A percentile compares a stretch with the other conserved stretches of the same genome.
phyloP scores from a whole-genome alignment of 1,140 invertebrate genomes.

The Branchinecta lynchi region DNA sequence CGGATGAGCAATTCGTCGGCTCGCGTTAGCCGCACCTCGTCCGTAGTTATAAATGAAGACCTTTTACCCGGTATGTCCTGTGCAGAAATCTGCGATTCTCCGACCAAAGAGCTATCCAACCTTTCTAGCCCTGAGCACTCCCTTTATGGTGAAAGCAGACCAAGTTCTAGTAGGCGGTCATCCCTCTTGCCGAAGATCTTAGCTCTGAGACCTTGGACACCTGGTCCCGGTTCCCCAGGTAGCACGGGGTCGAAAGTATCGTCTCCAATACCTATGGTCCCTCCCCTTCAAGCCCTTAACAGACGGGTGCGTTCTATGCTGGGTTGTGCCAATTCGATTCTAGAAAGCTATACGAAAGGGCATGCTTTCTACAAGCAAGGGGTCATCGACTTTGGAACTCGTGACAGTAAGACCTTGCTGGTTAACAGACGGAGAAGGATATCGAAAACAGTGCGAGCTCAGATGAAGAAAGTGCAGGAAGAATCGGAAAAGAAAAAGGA shows the following conservation, averaged over 20 bases:
- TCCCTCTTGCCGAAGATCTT: slow-evolving; percentile 1
- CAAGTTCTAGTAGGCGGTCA: slow-evolving; percentile 3
- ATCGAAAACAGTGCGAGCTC: background rate
- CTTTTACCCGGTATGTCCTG: background rate
- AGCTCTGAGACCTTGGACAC: slow-evolving; percentile 19
- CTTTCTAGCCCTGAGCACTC: background rate
- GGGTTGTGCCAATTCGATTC: slow-evolving; percentile 17
- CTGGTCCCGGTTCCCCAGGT: slow-evolving; percentile 10
- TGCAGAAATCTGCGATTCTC: background rate
- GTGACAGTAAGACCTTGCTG: background rate
- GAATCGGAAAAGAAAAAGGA: background rate
- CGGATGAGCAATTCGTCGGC: slow-evolving; percentile 12
- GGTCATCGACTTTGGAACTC: background rate
- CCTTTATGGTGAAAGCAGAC: background rate
- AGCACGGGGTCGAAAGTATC: slow-evolving; percentile 9
- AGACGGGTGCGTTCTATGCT: slow-evolving; percentile 16
- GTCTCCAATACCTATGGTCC: slow-evolving; percentile 14
- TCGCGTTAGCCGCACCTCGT: background rate
- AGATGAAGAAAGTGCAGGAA: background rate
- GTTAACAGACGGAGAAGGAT: background rate
- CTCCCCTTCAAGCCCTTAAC: slow-evolving; percentile 20
- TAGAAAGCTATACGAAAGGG: slow-evolving; percentile 19
- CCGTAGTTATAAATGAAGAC: background rate
- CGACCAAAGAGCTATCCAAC: background rate
- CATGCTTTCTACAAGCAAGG: background rate